Conservation (phyloP, 2,113 vertebrate genomes). For the Pandion haliaetus region DNA sequence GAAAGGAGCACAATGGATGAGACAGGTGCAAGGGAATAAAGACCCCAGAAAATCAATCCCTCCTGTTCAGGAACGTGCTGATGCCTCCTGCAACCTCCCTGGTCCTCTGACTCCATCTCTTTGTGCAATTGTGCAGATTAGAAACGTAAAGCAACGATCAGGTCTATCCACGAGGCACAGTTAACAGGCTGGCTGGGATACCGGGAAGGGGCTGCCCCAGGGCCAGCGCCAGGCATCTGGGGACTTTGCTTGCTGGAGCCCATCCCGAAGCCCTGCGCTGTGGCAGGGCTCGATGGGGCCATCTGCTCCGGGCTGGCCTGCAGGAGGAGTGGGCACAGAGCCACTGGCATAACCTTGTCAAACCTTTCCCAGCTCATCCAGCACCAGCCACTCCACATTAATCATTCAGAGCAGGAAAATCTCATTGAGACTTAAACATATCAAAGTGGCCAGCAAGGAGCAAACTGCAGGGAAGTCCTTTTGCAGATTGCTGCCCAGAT, state of each 20-base stretch:
- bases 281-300: neutral
- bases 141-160: neutral
- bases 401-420: neutral
- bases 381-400: neutral
- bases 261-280: neutral
- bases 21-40: neutral
- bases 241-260: neutral
- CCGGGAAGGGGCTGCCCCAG: neutral
- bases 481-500: neutral
- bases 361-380: neutral
- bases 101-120: neutral
- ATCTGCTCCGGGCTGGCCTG: neutral
- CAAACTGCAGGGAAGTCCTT: neutral
- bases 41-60: neutral
- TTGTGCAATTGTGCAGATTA: neutral
- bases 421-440: neutral
- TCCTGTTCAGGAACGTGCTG: neutral
- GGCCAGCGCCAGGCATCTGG: neutral
- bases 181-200: neutral
- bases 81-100: neutral
- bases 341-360: fast-evolving
- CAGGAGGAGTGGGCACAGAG: neutral
- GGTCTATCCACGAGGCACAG: neutral
- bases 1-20: neutral
- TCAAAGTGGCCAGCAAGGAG: neutral